Evolutionary conservation across 1,140 invertebrate genomes (phyloP).

Genomic region (Cydia fagiglandana): DNA sequence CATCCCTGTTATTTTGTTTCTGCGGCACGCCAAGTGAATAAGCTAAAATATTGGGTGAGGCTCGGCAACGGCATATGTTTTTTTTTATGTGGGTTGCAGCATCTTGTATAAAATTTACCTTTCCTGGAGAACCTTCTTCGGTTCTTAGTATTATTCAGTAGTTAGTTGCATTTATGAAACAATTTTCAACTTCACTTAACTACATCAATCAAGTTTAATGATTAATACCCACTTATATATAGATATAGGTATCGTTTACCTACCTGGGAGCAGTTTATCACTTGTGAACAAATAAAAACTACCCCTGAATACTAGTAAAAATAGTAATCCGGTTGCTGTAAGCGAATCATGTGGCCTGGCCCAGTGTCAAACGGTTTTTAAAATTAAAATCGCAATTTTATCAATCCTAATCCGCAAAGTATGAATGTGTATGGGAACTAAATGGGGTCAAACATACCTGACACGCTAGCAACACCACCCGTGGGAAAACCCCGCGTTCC

Average conservation of each 20-base stretch:
- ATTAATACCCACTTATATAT: no score
- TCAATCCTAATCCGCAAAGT: neutral
- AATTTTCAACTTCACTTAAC: neutral
- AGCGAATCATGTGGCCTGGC: no score
- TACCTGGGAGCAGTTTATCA: no score
- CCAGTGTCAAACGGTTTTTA: neutral
- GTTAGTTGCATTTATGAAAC: neutral
- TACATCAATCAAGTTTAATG: no score
- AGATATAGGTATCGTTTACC: no score
- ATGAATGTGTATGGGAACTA: conserved; percentile 22
- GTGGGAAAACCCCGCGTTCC: conserved; percentile 37
- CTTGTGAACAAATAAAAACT: no score
- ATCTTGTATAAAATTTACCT: neutral
- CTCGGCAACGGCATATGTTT: neutral
- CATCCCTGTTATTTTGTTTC: conserved; percentile 20
- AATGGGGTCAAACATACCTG: conserved; percentile 22
- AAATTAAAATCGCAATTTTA: neutral
- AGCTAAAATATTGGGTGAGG: conserved; percentile 1
- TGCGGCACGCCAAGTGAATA: neutral
- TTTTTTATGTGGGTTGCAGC: neutral
- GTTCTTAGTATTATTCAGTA: no score
- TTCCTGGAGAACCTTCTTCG: no score
- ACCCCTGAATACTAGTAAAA: no score
- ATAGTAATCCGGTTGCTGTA: no score
- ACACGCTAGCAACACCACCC: conserved; percentile 38